phyloP scores from a whole-genome alignment of 2,888 invertebrate species.

The Agrochola lota region DNA sequence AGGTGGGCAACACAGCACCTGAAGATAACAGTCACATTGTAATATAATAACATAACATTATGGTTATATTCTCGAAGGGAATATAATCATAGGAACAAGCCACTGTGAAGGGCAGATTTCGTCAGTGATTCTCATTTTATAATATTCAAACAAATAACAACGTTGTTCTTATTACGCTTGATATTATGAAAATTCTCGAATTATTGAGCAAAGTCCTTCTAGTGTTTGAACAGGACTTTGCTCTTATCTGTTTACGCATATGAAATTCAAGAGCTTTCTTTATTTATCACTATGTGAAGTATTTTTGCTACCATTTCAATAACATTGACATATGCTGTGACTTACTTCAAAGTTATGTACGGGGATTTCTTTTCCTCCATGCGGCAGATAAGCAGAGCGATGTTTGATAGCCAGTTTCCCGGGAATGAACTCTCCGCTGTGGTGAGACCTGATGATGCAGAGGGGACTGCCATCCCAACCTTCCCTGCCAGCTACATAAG shows the following conservation, averaged over 20 bases:
- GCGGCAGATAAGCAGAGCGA: constrained; percentile 81
- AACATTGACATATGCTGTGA: not conserved
- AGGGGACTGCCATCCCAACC: constrained; percentile 87
- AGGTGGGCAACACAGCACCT: constrained; percentile 82
- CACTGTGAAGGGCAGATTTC: not conserved
- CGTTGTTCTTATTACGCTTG: not conserved
- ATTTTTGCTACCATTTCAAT: too few species aligned
- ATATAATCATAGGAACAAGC: not conserved
- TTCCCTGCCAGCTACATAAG: constrained; percentile 84
- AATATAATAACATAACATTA: not conserved
- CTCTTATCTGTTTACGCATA: too few species aligned
- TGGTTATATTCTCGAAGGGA: not conserved
- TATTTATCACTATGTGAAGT: not conserved
- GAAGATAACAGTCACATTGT: constrained; percentile 41
- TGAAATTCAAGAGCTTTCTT: not conserved
- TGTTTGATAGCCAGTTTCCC: constrained; percentile 86
- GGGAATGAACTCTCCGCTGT: constrained; percentile 83
- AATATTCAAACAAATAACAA: not conserved
- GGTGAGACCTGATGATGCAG: constrained; percentile 85
- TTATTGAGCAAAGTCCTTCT: too few species aligned
- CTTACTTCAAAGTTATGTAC: constrained; percentile 87
- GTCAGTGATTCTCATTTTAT: not conserved
- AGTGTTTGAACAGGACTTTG: too few species aligned
- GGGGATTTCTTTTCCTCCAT: constrained; percentile 82
- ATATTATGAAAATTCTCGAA: not conserved